A percentile compares a stretch with the other conserved stretches of the same genome.
These are phyloP conservation scores for Halocynthia roretzi DNA, from an alignment of 23 tunicate species.

Conservation along the genomic window DNA sequence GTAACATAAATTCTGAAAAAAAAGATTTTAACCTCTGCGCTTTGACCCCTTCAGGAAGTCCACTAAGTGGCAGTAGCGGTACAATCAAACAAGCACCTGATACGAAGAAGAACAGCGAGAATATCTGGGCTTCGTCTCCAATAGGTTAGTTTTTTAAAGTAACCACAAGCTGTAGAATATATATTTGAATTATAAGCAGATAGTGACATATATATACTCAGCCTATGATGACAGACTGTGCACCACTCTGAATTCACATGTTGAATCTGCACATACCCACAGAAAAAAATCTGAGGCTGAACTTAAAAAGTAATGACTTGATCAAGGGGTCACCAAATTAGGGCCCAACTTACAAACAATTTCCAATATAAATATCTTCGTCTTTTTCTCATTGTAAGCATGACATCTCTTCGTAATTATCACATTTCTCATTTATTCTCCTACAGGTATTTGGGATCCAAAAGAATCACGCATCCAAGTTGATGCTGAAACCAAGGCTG, in stretches of 20 bases:
- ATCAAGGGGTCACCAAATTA: not conserved
- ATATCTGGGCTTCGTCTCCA: conserved; percentile 10
- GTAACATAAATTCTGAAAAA: not conserved
- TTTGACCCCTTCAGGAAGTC: conserved; percentile 12
- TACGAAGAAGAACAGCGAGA: not conserved
- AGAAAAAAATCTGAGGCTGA: not conserved
- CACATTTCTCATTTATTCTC: not conserved
- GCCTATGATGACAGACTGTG: no score
- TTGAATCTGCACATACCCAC: conserved; percentile 21
- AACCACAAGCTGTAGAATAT: no score
- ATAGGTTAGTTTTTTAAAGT: not conserved
- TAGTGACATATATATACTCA: no score
- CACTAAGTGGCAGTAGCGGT: conserved; percentile 13
- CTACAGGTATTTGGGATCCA: conserved; percentile 55
- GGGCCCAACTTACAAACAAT: not conserved
- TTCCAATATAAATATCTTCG: not conserved
- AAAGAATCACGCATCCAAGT: not conserved
- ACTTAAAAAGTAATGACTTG: not conserved
- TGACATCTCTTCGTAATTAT: no score
- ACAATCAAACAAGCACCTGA: conserved; percentile 21
- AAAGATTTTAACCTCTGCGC: not conserved
- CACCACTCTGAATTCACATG: not conserved
- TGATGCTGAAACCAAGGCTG: no score
- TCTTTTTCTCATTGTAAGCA: no score
- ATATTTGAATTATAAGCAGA: no score